phyloP scores from a whole-genome alignment of 1,140 invertebrate genomes.

The Zophobas atratus region DNA sequence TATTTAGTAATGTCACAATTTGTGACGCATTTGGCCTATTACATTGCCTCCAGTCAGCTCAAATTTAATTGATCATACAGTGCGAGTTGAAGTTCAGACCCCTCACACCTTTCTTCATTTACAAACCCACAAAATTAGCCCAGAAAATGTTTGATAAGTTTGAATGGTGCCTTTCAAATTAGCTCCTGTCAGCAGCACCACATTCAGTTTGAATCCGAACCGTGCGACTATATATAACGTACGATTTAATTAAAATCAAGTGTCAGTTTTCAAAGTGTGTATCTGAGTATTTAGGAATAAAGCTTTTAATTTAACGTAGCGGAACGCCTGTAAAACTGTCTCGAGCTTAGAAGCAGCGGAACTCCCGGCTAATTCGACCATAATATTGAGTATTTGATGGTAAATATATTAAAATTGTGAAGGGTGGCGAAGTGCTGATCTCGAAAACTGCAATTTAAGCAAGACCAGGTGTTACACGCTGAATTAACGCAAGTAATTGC shows the following conservation, averaged over 20 bases:
- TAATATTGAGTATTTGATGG: slow-evolving; percentile 45
- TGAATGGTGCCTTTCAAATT: no score
- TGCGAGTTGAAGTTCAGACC: no score
- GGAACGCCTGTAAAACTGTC: slow-evolving; percentile 16
- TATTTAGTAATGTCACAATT: no score
- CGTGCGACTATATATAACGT: background rate
- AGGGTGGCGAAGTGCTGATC: slow-evolving; percentile 52
- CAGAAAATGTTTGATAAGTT: no score
- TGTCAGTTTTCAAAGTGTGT: slow-evolving; percentile 19
- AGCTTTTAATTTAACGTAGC: slow-evolving; percentile 16
- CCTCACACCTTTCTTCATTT: no score
- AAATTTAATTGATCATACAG: no score
- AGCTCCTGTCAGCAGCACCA: background rate
- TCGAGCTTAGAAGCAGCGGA: slow-evolving; percentile 19
- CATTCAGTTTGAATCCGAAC: background rate
- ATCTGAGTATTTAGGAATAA: slow-evolving; percentile 1
- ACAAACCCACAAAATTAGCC: no score
- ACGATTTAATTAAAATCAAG: background rate
- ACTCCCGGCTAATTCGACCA: slow-evolving; percentile 15
- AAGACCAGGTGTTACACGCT: slow-evolving; percentile 64
- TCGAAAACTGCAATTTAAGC: slow-evolving; percentile 59
- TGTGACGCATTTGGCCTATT: no score
- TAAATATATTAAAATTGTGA: slow-evolving; percentile 53
- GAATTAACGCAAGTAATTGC: slow-evolving; percentile 67
- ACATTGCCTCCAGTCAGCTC: no score